Percentiles rank a stretch among this genome's conserved stretches.
These are phyloP conservation scores for Caiman crocodilus DNA, from an alignment of 2,797 vertebrate species.

Conservation along the genomic window DNA sequence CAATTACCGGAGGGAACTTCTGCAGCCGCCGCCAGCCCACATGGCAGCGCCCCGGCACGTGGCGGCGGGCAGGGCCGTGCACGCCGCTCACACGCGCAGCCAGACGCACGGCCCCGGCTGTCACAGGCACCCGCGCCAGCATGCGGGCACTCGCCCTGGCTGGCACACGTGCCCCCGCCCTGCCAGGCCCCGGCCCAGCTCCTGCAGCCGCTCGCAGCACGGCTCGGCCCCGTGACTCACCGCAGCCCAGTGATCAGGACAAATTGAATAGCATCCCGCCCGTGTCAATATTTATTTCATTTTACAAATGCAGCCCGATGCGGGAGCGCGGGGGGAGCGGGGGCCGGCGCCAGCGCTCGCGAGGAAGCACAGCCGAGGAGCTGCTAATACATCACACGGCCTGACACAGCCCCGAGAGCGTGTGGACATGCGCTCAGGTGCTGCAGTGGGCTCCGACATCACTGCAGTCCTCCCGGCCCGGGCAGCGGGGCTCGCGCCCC, in stretches of 20 bases:
- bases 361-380: neutral
- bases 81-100: fast-evolving
- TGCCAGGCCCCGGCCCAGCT: neutral
- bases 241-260: conserved; percentile 87
- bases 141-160: neutral
- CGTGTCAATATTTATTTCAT: conserved; percentile 88
- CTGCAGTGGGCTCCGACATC: fast-evolving
- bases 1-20: neutral
- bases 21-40: neutral
- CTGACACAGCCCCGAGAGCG: neutral
- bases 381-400: neutral
- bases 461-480: neutral
- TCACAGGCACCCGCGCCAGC: neutral
- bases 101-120: neutral
- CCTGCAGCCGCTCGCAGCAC: neutral
- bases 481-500: neutral
- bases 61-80: neutral
- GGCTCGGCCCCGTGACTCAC: conserved; percentile 61
- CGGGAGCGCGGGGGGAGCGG: conserved; percentile 24
- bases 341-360: neutral
- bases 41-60: neutral
- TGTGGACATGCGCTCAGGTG: neutral
- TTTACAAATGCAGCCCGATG: conserved; percentile 75
- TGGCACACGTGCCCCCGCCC: too few species aligned
- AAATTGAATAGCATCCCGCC: conserved; percentile 87